These are phyloP conservation scores for Drosophila mojavensis DNA, from an alignment of 1,140 invertebrate genomes.

Conservation along the genomic window DNA sequence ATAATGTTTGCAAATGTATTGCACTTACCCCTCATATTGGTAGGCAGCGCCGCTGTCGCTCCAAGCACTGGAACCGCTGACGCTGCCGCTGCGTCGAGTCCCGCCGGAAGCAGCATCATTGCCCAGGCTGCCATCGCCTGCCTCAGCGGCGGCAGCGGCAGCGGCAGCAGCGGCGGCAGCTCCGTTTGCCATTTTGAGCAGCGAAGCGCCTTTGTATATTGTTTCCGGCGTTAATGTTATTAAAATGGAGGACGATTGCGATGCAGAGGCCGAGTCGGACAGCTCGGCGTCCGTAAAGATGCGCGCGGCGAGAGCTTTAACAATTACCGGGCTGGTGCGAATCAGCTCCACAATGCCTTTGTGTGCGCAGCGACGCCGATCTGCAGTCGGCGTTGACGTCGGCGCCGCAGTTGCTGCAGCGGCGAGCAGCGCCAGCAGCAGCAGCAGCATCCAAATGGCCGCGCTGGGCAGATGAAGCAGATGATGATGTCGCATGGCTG, in stretches of 20 bases:
- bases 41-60: conserved; percentile 50
- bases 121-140: conserved; percentile 14
- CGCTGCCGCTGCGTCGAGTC: conserved; percentile 12
- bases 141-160: conserved; percentile 3
- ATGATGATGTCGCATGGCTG: conserved; percentile 28
- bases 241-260: conserved; percentile 62
- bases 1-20: background rate
- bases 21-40: conserved; percentile 78
- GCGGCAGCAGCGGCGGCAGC: conserved; percentile 30
- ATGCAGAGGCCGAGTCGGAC: background rate
- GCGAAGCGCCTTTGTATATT: conserved; percentile 83
- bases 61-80: conserved; percentile 35
- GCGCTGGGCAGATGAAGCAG: conserved; percentile 1
- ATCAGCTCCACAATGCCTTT: conserved; percentile 78
- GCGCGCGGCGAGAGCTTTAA: conserved; percentile 76
- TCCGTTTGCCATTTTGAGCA: conserved; percentile 71
- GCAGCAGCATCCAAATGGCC: conserved; percentile 25
- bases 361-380: conserved; percentile 65
- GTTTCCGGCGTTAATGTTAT: conserved; percentile 84
- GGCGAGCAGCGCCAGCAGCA: conserved; percentile 40
- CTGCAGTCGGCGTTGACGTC: conserved; percentile 33
- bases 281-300: conserved; percentile 70
- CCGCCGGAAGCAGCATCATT: conserved; percentile 25
- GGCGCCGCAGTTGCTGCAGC: conserved; percentile 26
- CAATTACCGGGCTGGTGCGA: conserved; percentile 80